Evolutionary conservation across 1,140 invertebrate genomes (phyloP).

Genomic region (Glomeris maerens): DNA sequence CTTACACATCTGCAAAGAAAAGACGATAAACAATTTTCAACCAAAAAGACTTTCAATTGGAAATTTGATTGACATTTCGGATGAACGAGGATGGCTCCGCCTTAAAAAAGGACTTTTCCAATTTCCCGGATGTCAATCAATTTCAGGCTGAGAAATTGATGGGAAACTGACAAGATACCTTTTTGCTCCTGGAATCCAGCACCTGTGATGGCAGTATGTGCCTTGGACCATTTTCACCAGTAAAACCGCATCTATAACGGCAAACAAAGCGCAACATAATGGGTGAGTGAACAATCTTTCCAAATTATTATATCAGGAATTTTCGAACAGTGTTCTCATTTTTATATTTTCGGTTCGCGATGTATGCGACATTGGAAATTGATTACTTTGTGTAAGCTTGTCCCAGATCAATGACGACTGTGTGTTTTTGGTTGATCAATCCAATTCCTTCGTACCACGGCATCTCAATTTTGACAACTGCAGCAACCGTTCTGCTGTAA

Average conservation of each 20-base stretch:
- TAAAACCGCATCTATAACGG: conserved; percentile 68
- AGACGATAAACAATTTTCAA: conserved; percentile 6
- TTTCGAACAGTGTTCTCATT: neutral
- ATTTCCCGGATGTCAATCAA: too few species aligned
- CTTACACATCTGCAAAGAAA: conserved; percentile 26
- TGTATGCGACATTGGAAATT: conserved; percentile 5
- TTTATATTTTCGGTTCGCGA: neutral
- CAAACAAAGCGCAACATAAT: conserved; percentile 9
- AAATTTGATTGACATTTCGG: too few species aligned
- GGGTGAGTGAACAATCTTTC: neutral
- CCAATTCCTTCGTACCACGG: conserved; percentile 58
- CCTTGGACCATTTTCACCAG: conserved; percentile 67
- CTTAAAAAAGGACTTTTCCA: too few species aligned
- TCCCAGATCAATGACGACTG: conserved; percentile 81
- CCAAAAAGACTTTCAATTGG: neutral
- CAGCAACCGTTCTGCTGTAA: neutral
- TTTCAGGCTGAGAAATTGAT: too few species aligned
- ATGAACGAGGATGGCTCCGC: too few species aligned
- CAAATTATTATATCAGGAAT: neutral
- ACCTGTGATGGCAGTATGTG: conserved; percentile 71
- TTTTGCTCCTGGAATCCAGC: conserved; percentile 46
- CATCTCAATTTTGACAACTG: conserved; percentile 24
- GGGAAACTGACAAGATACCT: too few species aligned
- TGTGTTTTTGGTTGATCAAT: conserved; percentile 66
- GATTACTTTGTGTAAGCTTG: conserved; percentile 81